Conservation (phyloP, 1,140 invertebrate genomes). For the Achroia grisella region DNA sequence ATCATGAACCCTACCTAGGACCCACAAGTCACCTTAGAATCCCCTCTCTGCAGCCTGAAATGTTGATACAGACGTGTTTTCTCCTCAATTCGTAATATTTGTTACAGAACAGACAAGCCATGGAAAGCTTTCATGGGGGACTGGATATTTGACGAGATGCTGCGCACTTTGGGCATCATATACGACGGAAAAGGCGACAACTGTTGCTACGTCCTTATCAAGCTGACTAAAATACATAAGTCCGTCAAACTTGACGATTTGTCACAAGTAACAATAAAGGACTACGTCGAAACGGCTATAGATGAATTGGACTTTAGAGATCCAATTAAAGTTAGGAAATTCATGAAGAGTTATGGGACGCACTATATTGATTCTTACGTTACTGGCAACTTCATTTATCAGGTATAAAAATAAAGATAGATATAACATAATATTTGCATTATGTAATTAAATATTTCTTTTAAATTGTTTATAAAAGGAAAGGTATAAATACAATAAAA, state of each 20-base stretch:
- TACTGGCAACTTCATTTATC: conserved; percentile 85
- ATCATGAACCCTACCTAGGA: too few species aligned
- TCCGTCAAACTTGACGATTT: conserved; percentile 72
- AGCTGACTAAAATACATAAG: conserved; percentile 77
- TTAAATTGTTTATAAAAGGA: not conserved
- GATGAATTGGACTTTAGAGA: conserved; percentile 78
- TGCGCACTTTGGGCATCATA: conserved; percentile 81
- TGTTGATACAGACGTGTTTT: too few species aligned
- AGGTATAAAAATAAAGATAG: conserved; percentile 70
- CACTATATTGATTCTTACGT: conserved; percentile 84
- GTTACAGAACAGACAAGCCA: conserved; percentile 77
- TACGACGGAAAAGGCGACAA: conserved; percentile 77
- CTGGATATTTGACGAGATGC: conserved; percentile 77
- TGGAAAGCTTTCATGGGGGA: conserved; percentile 85
- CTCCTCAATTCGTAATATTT: conserved; percentile 7
- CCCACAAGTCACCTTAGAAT: too few species aligned
- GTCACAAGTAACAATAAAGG: conserved; percentile 72
- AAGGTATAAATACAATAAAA: too few species aligned
- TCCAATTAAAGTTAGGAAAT: conserved; percentile 76
- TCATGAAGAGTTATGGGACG: conserved; percentile 83
- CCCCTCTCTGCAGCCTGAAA: too few species aligned
- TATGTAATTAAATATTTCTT: too few species aligned
- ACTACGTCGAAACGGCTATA: conserved; percentile 76
- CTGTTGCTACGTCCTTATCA: conserved; percentile 82
- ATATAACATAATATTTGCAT: not conserved